Conservation (phyloP, 2,797 vertebrate species). For the Galaxias olidus region DNA sequence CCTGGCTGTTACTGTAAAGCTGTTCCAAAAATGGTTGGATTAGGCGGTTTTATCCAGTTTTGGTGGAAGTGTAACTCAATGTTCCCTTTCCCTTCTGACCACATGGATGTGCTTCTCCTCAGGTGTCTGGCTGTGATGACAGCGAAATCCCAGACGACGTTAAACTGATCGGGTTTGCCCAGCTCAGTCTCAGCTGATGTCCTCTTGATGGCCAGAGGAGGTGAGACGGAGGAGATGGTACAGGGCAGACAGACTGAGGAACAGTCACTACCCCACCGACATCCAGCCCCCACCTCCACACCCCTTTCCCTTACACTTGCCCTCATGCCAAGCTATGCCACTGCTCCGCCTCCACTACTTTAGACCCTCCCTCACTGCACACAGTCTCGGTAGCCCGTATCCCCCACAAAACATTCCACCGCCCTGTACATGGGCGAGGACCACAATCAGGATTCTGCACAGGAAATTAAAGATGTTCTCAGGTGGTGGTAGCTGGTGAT, state of each 20-base stretch:
- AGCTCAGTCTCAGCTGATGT: slow-evolving; percentile 94
- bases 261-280: slow-evolving; percentile 46
- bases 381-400: slow-evolving; percentile 32
- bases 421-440: slow-evolving; percentile 58
- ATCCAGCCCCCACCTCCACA: slow-evolving; percentile 23
- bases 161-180: slow-evolving; percentile 97
- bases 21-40: slow-evolving; percentile 10
- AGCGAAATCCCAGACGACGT: slow-evolving; percentile 92
- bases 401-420: slow-evolving; percentile 64
- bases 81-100: background rate
- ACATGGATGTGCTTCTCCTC: slow-evolving; percentile 25
- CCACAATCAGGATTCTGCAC: slow-evolving; percentile 66
- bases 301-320: slow-evolving; percentile 26
- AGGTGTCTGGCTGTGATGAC: slow-evolving; percentile 93
- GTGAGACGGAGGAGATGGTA: slow-evolving; percentile 57
- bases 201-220: slow-evolving; percentile 50
- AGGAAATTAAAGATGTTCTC: slow-evolving; percentile 84
- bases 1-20: slow-evolving; percentile 4
- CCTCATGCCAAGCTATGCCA: slow-evolving; percentile 30
- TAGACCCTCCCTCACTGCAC: slow-evolving; percentile 33
- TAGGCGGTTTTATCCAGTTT: slow-evolving; percentile 12
- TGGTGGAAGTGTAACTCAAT: slow-evolving; percentile 18
- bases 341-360: slow-evolving; percentile 31
- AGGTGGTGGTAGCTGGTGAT: slow-evolving; percentile 82
- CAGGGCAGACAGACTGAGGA: slow-evolving; percentile 68